Conservation (phyloP, 2,888 invertebrate genomes). For the Balanococcus diminutus region DNA sequence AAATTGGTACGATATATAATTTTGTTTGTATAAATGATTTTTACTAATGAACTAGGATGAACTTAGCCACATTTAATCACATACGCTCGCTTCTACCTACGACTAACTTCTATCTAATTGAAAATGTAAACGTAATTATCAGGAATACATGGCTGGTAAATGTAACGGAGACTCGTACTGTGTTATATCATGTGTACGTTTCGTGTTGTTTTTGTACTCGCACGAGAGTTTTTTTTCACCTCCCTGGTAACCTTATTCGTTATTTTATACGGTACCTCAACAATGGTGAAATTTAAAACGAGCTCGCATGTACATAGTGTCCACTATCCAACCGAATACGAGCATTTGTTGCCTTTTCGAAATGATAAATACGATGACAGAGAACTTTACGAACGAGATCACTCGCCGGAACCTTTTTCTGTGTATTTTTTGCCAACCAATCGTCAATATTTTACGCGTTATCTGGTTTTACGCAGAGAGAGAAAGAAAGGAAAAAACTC, state of each 20-base stretch:
- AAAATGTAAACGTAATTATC: conserved; percentile 48
- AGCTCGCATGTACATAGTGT: not conserved
- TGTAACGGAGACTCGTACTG: conserved; percentile 11
- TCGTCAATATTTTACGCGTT: conserved; percentile 1
- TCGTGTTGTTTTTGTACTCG: not conserved
- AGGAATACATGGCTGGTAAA: not conserved
- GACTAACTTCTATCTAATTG: conserved; percentile 24
- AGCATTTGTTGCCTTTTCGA: not conserved
- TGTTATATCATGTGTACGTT: not conserved
- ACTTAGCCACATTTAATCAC: conserved; percentile 37
- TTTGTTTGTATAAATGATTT: conserved; percentile 32
- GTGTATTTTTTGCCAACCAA: not conserved
- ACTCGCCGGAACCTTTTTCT: not conserved
- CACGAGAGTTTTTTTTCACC: not conserved
- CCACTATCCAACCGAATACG: not conserved
- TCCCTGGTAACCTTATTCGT: not conserved
- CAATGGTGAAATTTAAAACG: not conserved
- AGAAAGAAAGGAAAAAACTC: not conserved
- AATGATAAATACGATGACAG: not conserved
- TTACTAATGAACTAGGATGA: conserved; percentile 22
- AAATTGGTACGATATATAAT: conserved; percentile 19
- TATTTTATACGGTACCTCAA: not conserved
- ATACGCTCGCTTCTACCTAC: not conserved
- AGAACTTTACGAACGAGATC: not conserved
- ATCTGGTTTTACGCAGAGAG: not conserved